A percentile compares a stretch with the other conserved stretches of the same genome.
Conservation (phyloP, 2,888 invertebrate species). For the Cephus runcator region DNA sequence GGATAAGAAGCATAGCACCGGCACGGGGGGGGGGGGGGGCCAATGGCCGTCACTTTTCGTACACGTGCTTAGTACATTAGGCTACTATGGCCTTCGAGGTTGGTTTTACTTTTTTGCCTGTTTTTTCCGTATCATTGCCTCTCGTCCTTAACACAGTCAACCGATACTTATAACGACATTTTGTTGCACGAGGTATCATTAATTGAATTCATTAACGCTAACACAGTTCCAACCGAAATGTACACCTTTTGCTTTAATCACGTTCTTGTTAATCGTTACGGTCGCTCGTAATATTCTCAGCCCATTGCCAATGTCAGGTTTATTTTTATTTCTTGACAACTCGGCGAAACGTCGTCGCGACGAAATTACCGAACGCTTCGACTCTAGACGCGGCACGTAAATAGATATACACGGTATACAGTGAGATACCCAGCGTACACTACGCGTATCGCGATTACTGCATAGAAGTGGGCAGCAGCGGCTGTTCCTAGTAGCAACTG, state of each 20-base stretch:
- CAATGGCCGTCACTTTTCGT: not conserved
- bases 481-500: not conserved
- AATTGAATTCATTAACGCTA: not conserved
- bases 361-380: not conserved
- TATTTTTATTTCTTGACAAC: not conserved
- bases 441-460: not conserved
- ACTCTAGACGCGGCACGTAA: not conserved
- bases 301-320: not conserved
- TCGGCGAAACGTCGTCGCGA: not conserved
- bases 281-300: not conserved
- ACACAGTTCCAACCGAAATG: not conserved
- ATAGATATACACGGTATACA: not conserved
- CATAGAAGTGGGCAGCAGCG: conserved; percentile 1
- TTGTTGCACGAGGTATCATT: not conserved
- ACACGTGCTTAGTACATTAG: not conserved
- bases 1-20: not conserved
- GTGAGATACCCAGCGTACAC: not conserved
- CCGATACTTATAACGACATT: not conserved
- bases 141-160: not conserved
- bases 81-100: not conserved
- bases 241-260: not conserved
- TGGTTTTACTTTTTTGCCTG: not conserved
- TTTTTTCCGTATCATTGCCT: not conserved
- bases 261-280: not conserved
- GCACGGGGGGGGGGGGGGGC: not conserved